phyloP scores from a whole-genome alignment of 2,888 invertebrate species.

The Lepidonotus clava region DNA sequence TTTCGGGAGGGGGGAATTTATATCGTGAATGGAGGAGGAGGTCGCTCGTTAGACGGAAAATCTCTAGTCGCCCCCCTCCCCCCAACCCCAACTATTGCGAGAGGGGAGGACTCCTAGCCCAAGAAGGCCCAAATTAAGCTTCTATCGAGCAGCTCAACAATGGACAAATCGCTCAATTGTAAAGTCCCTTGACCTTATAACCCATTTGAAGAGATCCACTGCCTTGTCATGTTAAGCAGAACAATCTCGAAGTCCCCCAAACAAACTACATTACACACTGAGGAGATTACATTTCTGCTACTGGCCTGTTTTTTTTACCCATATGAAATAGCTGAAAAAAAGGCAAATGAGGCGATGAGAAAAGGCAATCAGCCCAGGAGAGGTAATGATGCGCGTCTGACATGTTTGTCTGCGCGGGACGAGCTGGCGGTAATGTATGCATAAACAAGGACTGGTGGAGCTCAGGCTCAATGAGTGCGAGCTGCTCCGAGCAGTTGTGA shows the following conservation, averaged over 20 bases:
- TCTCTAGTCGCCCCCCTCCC: background rate
- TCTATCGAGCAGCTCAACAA: background rate
- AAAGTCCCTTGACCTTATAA: background rate
- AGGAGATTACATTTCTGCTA: too few species aligned
- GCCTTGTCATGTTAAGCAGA: too few species aligned
- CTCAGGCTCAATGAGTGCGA: background rate
- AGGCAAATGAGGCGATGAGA: background rate
- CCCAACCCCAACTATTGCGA: too few species aligned
- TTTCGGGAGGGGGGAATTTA: background rate
- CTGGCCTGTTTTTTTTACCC: too few species aligned
- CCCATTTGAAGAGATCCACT: background rate
- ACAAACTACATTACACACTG: too few species aligned
- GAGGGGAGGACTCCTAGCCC: background rate
- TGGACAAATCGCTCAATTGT: slow-evolving; percentile 13
- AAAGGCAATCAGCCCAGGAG: too few species aligned
- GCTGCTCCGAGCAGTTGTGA: background rate
- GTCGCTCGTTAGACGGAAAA: background rate
- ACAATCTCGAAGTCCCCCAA: too few species aligned
- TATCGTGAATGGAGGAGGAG: slow-evolving; percentile 16
- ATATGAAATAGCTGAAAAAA: background rate
- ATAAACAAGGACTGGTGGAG: too few species aligned
- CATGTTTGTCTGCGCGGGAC: background rate
- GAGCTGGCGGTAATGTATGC: too few species aligned
- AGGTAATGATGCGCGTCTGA: background rate
- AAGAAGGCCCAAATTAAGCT: background rate